phyloP scores from a whole-genome alignment of 1,140 invertebrate species.

The Drosophila kanapiae region DNA sequence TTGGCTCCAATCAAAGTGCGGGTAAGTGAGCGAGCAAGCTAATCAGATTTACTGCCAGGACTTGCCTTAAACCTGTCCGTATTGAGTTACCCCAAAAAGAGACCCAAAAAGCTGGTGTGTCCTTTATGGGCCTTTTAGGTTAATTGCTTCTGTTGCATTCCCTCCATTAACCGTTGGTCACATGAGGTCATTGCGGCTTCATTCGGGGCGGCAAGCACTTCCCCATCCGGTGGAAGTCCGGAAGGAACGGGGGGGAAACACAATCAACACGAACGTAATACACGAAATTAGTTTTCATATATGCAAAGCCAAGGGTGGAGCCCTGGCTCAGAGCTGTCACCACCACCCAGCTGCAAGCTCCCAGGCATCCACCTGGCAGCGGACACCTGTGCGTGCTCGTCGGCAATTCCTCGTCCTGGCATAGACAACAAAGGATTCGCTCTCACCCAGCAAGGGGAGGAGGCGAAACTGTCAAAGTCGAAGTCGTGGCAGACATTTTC shows the following conservation, averaged over 20 bases:
- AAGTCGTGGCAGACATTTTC: slow-evolving; percentile 67
- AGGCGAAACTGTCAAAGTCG: slow-evolving; percentile 56
- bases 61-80: slow-evolving; percentile 25
- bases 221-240: slow-evolving; percentile 24
- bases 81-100: slow-evolving; percentile 55
- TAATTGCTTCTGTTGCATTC: slow-evolving; percentile 69
- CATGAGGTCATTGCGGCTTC: slow-evolving; percentile 70
- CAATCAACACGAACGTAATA: slow-evolving; percentile 58
- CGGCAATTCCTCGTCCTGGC: slow-evolving; percentile 53
- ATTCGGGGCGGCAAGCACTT: slow-evolving; percentile 29
- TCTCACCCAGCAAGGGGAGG: neutral
- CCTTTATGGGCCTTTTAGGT: slow-evolving; percentile 75
- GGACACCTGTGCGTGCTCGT: slow-evolving; percentile 64
- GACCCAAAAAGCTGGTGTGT: slow-evolving; percentile 14
- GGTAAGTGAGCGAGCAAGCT: slow-evolving; percentile 39
- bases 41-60: slow-evolving; percentile 29
- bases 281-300: slow-evolving; percentile 66
- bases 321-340: slow-evolving; percentile 39
- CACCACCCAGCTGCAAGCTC: slow-evolving; percentile 17
- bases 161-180: slow-evolving; percentile 46
- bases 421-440: slow-evolving; percentile 77
- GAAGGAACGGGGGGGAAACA: slow-evolving; percentile 10
- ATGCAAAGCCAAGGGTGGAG: slow-evolving; percentile 42
- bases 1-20: slow-evolving; percentile 25
- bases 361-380: slow-evolving; percentile 8